Conservation (phyloP, 2,797 vertebrate species). For the Danio kyathit region DNA sequence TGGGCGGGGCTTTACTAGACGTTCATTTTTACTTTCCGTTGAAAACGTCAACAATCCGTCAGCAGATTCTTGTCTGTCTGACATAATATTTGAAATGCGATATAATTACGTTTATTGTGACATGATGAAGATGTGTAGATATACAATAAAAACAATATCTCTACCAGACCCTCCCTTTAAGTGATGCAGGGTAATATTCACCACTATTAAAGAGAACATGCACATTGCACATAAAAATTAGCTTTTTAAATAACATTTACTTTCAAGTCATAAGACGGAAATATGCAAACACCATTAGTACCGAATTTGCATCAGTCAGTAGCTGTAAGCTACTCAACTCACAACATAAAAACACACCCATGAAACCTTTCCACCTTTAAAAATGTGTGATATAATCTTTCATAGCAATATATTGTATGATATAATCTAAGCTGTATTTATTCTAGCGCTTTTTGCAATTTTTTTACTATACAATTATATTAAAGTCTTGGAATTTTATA, state of each 20-base stretch:
- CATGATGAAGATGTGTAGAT: conserved; percentile 15
- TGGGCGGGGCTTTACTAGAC: neutral
- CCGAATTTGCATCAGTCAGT: conserved; percentile 55
- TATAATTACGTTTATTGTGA: neutral
- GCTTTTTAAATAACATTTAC: conserved; percentile 48
- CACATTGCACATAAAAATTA: conserved; percentile 64
- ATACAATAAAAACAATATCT: conserved; percentile 28
- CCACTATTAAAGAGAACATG: conserved; percentile 62
- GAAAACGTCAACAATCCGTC: no score
- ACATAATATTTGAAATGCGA: neutral
- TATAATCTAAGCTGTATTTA: conserved; percentile 33
- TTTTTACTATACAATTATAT: conserved; percentile 60
- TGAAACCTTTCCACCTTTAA: conserved; percentile 19
- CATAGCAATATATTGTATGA: conserved; percentile 41
- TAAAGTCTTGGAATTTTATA: conserved; percentile 61
- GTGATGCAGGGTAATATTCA: conserved; percentile 13
- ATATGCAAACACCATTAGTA: conserved; percentile 38
- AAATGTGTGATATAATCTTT: conserved; percentile 43
- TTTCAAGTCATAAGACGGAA: conserved; percentile 41
- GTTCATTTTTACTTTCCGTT: neutral
- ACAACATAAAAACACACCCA: conserved; percentile 38
- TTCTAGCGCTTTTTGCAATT: conserved; percentile 37
- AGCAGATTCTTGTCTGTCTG: no score
- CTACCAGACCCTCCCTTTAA: conserved; percentile 21
- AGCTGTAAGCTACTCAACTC: conserved; percentile 60